A percentile compares a stretch with the other conserved stretches of the same genome.
Conservation (phyloP, 2,113 vertebrate genomes). For the Nyctereutes procyonoides region DNA sequence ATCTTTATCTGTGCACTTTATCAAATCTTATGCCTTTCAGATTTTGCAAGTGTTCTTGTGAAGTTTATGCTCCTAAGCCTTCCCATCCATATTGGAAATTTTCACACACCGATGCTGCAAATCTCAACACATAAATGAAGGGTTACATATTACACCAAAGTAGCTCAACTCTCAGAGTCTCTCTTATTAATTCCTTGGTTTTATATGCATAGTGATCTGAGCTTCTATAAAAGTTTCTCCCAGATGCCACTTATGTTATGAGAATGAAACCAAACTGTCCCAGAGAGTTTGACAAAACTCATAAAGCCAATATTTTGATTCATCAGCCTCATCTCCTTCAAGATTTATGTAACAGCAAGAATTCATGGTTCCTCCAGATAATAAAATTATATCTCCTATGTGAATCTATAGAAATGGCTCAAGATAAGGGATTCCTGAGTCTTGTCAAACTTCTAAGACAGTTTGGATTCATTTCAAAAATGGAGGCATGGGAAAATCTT, state of each 20-base stretch:
- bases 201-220: background rate
- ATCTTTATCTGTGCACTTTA: background rate
- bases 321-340: background rate
- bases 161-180: background rate
- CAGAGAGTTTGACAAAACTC: background rate
- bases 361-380: background rate
- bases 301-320: background rate
- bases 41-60: background rate
- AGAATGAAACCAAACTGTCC: background rate
- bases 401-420: background rate
- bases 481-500: background rate
- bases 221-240: background rate
- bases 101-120: background rate
- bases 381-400: background rate
- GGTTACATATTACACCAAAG: background rate
- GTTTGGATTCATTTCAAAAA: background rate
- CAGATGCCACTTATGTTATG: background rate
- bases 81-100: background rate
- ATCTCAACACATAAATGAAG: background rate
- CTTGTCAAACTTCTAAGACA: background rate
- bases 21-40: background rate
- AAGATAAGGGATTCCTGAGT: background rate
- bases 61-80: background rate
- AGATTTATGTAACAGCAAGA: background rate
- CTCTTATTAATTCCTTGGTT: background rate